Percentiles rank a stretch among this genome's conserved stretches.
phyloP scores from a whole-genome alignment of 2,797 vertebrate genomes.

The Enteromius fasciolatus region DNA sequence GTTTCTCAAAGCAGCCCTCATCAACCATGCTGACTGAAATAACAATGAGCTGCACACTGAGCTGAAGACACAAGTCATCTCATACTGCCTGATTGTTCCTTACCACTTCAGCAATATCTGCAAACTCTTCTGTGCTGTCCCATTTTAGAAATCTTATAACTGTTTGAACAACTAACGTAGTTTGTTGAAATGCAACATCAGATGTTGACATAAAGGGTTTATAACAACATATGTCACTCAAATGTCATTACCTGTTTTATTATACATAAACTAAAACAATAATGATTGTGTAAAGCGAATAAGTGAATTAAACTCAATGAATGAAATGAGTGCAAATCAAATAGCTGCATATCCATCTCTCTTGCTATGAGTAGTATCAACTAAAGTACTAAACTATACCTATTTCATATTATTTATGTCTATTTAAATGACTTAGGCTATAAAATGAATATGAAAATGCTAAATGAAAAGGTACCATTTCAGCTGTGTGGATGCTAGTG shows the following conservation, averaged over 20 bases:
- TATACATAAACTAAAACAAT: neutral
- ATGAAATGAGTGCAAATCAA: neutral
- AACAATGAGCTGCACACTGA: slow-evolving; percentile 63
- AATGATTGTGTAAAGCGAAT: neutral
- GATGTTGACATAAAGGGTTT: neutral
- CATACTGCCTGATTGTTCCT: slow-evolving; percentile 60
- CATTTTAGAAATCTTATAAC: neutral
- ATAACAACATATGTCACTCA: neutral
- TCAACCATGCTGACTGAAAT: slow-evolving; percentile 68
- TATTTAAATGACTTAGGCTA: neutral
- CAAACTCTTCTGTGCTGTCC: slow-evolving; percentile 30
- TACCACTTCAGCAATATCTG: slow-evolving; percentile 31
- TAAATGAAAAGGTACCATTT: neutral
- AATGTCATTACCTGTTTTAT: neutral
- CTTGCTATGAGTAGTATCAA: neutral
- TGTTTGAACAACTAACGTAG: neutral
- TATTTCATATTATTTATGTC: neutral
- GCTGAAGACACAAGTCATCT: slow-evolving; percentile 61
- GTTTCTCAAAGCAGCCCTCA: slow-evolving; percentile 66
- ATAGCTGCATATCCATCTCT: neutral
- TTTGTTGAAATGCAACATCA: neutral
- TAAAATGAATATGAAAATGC: no score
- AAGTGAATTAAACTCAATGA: neutral
- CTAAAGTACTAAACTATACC: neutral
- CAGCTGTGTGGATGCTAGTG: neutral